A percentile compares a stretch with the other conserved stretches of the same genome.
Conservation (phyloP, 2,797 vertebrate genomes). For the Malacoraja senta region DNA sequence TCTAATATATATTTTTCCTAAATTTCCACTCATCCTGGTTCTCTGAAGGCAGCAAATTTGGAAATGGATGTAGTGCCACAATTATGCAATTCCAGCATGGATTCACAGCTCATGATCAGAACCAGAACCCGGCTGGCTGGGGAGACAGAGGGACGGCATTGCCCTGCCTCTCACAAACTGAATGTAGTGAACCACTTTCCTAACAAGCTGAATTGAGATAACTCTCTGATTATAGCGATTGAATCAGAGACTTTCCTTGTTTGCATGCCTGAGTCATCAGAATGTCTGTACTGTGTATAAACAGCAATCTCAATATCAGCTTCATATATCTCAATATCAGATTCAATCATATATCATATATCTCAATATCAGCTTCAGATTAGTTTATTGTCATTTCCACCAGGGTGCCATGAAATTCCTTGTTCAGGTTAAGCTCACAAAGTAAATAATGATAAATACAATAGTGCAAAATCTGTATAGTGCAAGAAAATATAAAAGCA, state of each 20-base stretch:
- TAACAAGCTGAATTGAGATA: too few relatives aligned
- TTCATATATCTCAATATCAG: too few relatives aligned
- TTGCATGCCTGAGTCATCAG: not conserved
- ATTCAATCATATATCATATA: too few relatives aligned
- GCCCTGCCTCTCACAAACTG: not conserved
- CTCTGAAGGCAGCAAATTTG: not conserved
- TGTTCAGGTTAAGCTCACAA: too few relatives aligned
- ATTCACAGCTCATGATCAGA: not conserved
- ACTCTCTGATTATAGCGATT: not conserved
- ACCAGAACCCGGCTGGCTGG: not conserved
- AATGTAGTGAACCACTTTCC: not conserved
- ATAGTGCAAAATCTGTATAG: too few relatives aligned
- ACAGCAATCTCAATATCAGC: too few relatives aligned
- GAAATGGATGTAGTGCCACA: not conserved
- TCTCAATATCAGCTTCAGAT: too few relatives aligned
- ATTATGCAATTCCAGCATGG: not conserved
- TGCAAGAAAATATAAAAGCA: too few relatives aligned
- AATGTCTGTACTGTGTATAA: not conserved
- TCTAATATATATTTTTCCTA: not conserved
- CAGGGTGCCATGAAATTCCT: too few relatives aligned
- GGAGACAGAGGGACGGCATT: not conserved
- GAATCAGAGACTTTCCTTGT: not conserved
- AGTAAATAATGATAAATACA: too few relatives aligned
- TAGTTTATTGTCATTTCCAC: too few relatives aligned
- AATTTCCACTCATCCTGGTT: not conserved